These are phyloP conservation scores for Trichogramma evanescens DNA, from an alignment of 2,888 invertebrate species.

Conservation along the genomic window DNA sequence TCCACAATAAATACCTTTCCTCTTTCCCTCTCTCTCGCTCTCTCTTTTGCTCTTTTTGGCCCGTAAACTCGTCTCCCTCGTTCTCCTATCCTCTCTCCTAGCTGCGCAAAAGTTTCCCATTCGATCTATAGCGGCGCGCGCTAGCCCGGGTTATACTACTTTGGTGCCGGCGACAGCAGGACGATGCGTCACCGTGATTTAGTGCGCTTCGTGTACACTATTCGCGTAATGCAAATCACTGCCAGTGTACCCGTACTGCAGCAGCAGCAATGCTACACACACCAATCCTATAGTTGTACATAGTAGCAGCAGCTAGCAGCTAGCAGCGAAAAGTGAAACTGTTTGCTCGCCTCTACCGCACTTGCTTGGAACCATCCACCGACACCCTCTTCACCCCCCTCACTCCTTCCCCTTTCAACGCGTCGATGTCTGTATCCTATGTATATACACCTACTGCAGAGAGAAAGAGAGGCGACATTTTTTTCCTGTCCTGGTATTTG, in stretches of 20 bases:
- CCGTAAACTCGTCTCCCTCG: neutral
- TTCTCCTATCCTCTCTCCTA: neutral
- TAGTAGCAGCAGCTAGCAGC: neutral
- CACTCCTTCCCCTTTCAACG: neutral
- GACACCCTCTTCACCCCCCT: neutral
- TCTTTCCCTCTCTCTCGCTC: neutral
- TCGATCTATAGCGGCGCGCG: constrained; percentile 10
- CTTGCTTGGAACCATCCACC: neutral
- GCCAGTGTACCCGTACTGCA: neutral
- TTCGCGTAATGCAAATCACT: constrained; percentile 16
- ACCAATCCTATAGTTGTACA: too few species aligned
- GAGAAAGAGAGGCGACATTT: neutral
- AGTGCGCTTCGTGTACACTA: constrained; percentile 4
- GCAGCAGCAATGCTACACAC: too few species aligned
- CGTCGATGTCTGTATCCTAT: neutral
- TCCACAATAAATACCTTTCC: too few species aligned
- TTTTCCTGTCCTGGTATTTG: neutral
- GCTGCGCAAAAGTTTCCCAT: neutral
- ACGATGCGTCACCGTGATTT: constrained; percentile 17
- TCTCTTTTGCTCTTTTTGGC: neutral
- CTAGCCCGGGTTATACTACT: too few species aligned
- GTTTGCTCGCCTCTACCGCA: constrained; percentile 5
- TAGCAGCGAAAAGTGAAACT: constrained; percentile 16
- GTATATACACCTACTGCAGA: neutral
- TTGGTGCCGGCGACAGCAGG: neutral